phyloP scores from a whole-genome alignment of 2,113 vertebrate genomes.

The Burhinus bistriatus region DNA sequence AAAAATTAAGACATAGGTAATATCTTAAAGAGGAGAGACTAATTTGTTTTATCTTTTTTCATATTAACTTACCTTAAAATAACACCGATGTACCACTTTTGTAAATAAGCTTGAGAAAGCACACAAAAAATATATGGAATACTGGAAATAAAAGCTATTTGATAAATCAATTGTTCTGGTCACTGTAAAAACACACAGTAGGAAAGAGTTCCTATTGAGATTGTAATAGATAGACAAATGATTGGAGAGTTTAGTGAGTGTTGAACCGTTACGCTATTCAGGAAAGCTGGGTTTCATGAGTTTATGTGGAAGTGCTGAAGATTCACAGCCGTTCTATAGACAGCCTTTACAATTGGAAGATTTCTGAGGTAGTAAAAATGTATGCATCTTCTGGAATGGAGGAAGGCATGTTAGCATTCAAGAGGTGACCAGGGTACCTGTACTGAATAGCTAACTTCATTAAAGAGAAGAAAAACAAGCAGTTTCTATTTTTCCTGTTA shows the following conservation, averaged over 20 bases:
- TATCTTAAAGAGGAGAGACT: conserved; percentile 57
- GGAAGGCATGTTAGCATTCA: not conserved
- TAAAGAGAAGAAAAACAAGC: not conserved
- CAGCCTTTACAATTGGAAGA: not conserved
- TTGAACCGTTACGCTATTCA: not conserved
- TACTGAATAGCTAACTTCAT: not conserved
- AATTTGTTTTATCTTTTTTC: conserved; percentile 65
- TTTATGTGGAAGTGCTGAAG: not conserved
- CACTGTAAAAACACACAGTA: not conserved
- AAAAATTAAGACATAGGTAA: conserved; percentile 45
- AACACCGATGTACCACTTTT: not conserved
- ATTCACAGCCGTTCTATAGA: not conserved
- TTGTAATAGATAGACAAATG: not conserved
- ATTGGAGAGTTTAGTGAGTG: not conserved
- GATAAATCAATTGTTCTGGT: not conserved
- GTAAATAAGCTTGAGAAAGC: not conserved
- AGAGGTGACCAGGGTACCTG: not conserved
- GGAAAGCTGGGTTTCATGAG: not conserved
- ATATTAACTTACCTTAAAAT: conserved; percentile 66
- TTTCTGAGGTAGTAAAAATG: not conserved
- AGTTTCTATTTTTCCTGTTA: not conserved
- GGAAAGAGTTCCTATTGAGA: not conserved
- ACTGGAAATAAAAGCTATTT: not conserved
- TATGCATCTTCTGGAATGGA: not conserved
- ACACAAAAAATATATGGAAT: not conserved